Percentiles rank a stretch among this genome's conserved stretches.
Conservation (phyloP, 2,888 invertebrate genomes). For the Eupithecia inturbata region DNA sequence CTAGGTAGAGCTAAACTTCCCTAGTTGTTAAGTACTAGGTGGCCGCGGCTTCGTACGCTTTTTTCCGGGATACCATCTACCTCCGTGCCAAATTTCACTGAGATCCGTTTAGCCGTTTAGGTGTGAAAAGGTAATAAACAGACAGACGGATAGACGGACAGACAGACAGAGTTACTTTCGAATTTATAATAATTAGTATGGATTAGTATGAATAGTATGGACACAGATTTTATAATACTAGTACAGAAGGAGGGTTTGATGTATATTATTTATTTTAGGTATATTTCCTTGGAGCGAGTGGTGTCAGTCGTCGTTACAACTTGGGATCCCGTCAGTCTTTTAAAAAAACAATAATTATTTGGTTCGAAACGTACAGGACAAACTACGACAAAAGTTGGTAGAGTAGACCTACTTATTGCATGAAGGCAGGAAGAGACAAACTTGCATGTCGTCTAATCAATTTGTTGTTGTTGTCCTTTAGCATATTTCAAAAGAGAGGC, state of each 20-base stretch:
- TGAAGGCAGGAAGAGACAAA: not conserved
- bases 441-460: slow-evolving; percentile 1
- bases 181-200: too few species aligned
- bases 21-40: not conserved
- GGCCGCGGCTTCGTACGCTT: too few species aligned
- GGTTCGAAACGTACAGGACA: not conserved
- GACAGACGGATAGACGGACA: too few species aligned
- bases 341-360: not conserved
- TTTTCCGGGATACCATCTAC: too few species aligned
- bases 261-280: too few species aligned
- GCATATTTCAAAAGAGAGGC: slow-evolving; percentile 1
- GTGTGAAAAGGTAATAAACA: too few species aligned
- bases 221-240: too few species aligned
- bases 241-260: not conserved
- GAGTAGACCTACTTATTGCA: not conserved
- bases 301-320: not conserved
- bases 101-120: too few species aligned
- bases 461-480: slow-evolving; percentile 10
- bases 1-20: not conserved
- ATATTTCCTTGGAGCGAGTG: not conserved
- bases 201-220: too few species aligned
- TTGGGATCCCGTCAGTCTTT: not conserved
- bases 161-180: too few species aligned
- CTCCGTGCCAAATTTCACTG: too few species aligned
- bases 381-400: not conserved